phyloP scores from a whole-genome alignment of 2,797 vertebrate genomes.

The Diglossa cyanea region DNA sequence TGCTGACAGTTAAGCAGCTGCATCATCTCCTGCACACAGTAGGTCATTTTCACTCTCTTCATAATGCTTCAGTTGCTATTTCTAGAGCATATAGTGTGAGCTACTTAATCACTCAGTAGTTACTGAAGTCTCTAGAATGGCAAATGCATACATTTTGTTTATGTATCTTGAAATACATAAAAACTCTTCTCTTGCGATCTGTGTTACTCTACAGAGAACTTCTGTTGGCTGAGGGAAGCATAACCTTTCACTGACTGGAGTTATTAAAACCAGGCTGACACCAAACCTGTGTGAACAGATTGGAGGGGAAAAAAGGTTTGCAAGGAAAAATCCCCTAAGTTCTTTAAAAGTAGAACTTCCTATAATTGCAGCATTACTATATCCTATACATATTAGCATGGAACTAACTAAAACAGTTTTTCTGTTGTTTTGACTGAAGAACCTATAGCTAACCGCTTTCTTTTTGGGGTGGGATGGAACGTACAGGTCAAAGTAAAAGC shows the following conservation, averaged over 20 bases:
- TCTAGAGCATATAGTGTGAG: not conserved
- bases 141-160: not conserved
- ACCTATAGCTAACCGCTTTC: not conserved
- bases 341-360: not conserved
- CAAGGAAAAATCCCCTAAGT: fast-evolving
- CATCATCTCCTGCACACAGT: not conserved
- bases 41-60: not conserved
- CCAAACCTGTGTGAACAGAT: not conserved
- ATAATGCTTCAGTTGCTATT: not conserved
- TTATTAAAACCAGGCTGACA: not conserved
- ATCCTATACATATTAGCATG: not conserved
- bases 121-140: not conserved
- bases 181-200: not conserved
- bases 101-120: not conserved
- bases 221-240: not conserved
- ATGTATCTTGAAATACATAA: not conserved
- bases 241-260: not conserved
- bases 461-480: not conserved
- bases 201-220: not conserved
- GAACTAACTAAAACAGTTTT: not conserved
- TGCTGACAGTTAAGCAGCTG: not conserved
- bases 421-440: not conserved
- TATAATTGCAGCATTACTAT: not conserved
- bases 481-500: not conserved
- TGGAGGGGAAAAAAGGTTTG: not conserved